Evolutionary conservation across 2,113 vertebrate species (phyloP).

Genomic region (Urocynchramus pylzowi): DNA sequence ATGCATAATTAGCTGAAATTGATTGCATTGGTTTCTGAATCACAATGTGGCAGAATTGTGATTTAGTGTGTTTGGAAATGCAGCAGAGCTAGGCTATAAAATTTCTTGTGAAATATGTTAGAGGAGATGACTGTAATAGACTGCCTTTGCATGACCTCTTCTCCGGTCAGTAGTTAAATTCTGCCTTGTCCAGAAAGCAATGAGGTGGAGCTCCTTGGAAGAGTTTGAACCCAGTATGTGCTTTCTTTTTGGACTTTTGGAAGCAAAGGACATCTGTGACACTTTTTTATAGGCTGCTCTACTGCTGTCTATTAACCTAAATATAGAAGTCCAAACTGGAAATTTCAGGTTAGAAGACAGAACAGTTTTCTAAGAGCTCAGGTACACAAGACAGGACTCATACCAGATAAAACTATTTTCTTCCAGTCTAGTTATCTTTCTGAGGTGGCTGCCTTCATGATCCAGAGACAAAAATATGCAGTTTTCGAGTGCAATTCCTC

Average conservation of each 20-base stretch:
- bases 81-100: neutral
- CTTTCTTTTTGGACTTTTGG: neutral
- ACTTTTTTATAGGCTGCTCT: neutral
- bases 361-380: neutral
- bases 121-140: neutral
- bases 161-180: neutral
- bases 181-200: neutral
- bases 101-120: neutral
- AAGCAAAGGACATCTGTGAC: neutral
- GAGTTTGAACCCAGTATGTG: neutral
- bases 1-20: neutral
- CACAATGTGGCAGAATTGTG: neutral
- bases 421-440: neutral
- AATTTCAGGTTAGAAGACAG: neutral
- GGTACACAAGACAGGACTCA: neutral
- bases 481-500: neutral
- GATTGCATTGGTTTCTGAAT: neutral
- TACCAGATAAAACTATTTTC: neutral
- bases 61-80: slow-evolving; percentile 1
- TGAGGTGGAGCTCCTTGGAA: neutral
- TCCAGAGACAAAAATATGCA: neutral
- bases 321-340: neutral
- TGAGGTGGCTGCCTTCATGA: neutral
- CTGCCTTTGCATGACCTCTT: neutral
- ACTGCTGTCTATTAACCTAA: neutral